Conservation (phyloP, 2,797 vertebrate species). For the Anniella stebbinsi region DNA sequence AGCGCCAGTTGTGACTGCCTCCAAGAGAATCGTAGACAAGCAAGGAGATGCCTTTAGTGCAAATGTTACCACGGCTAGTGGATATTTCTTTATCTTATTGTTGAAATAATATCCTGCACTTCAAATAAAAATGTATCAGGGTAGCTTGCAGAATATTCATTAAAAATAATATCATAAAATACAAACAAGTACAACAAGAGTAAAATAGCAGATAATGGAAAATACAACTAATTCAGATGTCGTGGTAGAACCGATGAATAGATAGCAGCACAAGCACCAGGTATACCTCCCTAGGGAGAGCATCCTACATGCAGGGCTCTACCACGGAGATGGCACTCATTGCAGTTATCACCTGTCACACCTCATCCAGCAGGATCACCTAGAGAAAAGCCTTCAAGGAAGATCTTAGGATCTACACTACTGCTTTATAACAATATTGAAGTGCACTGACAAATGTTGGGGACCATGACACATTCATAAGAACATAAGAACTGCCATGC, state of each 20-base stretch:
- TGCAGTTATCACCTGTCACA: neutral
- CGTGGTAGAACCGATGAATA: neutral
- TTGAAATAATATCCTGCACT: neutral
- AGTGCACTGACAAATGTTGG: too few species aligned
- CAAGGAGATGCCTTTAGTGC: neutral
- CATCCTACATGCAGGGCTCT: neutral
- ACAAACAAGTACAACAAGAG: neutral
- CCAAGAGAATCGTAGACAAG: neutral
- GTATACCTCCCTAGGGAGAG: neutral
- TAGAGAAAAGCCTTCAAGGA: neutral
- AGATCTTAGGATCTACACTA: neutral
- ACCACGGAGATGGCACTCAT: neutral
- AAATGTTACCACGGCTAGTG: neutral
- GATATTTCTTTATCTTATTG: neutral
- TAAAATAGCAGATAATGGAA: neutral
- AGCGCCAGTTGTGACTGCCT: too few species aligned
- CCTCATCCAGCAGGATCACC: neutral
- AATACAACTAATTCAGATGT: neutral
- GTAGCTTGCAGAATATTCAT: neutral
- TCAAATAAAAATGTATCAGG: neutral
- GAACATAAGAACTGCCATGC: too few species aligned
- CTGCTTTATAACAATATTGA: too few species aligned
- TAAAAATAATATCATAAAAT: neutral
- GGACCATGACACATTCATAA: too few species aligned
- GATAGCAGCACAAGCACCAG: neutral